Percentiles rank a stretch among this genome's conserved stretches.
These are phyloP conservation scores for Esox masquinongy DNA, from an alignment of 2,797 vertebrate species.

Conservation along the genomic window DNA sequence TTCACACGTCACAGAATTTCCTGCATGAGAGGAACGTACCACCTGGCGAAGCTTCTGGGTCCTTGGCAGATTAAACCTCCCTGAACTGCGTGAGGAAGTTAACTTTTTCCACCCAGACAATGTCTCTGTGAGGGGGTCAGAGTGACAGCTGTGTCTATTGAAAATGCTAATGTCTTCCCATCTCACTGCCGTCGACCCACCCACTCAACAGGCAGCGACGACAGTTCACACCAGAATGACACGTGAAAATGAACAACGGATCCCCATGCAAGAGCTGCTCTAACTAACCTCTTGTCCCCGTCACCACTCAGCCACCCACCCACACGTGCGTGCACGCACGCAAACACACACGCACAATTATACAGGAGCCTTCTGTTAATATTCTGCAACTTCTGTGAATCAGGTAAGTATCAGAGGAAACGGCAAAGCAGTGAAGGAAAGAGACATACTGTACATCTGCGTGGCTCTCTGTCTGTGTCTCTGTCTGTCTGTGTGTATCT, in stretches of 20 bases:
- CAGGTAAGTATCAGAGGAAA: not conserved
- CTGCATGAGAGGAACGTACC: not conserved
- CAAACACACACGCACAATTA: slow-evolving; percentile 53
- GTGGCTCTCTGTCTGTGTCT: too few relatives aligned
- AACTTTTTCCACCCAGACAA: slow-evolving; percentile 23
- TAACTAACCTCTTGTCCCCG: slow-evolving; percentile 73
- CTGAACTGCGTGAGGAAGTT: slow-evolving; percentile 22
- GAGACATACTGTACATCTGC: not conserved
- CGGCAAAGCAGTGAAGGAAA: not conserved
- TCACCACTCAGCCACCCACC: slow-evolving; percentile 69
- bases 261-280: slow-evolving; percentile 58
- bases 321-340: slow-evolving; percentile 64
- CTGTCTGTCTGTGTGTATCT: too few relatives aligned
- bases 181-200: slow-evolving; percentile 63
- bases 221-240: slow-evolving; percentile 64
- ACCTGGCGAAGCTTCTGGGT: slow-evolving; percentile 16
- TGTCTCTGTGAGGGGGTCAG: not conserved
- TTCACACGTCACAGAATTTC: not conserved
- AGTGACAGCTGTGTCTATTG: not conserved
- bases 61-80: slow-evolving; percentile 14
- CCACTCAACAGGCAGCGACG: slow-evolving; percentile 68
- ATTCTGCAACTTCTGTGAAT: too few relatives aligned
- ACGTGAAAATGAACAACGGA: slow-evolving; percentile 68
- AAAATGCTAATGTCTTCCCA: slow-evolving; percentile 60
- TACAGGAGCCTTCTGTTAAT: slow-evolving; percentile 34